These are phyloP conservation scores for Tragelaphus imberbis DNA, from an alignment of 2,113 vertebrate genomes.

Conservation along the genomic window DNA sequence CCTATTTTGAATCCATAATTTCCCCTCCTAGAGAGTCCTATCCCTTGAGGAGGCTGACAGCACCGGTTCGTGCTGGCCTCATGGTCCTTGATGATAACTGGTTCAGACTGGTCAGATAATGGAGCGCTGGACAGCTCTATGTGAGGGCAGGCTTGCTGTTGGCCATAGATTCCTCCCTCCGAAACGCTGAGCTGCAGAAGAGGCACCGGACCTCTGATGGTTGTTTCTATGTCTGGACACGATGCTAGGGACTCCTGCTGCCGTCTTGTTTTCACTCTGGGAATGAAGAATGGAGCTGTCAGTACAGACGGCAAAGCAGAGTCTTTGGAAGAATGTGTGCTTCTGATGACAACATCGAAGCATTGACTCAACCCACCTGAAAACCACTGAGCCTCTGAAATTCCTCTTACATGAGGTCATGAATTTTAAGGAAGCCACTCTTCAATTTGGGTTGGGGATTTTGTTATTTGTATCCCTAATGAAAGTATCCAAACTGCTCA, in stretches of 20 bases:
- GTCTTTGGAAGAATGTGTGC: neutral
- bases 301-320: neutral
- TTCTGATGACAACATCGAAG: neutral
- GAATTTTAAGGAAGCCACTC: neutral
- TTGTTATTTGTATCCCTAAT: neutral
- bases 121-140: neutral
- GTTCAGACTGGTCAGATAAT: neutral
- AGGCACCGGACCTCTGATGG: neutral
- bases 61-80: fast-evolving
- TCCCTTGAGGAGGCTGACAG: neutral
- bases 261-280: neutral
- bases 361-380: neutral
- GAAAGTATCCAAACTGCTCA: neutral
- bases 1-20: no score
- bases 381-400: neutral
- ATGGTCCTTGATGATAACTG: no score
- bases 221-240: neutral
- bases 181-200: neutral
- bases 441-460: neutral
- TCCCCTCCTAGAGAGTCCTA: neutral
- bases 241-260: no score
- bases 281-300: neutral
- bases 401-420: neutral
- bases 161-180: neutral
- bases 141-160: neutral